Evolutionary conservation across 2,113 vertebrate genomes (phyloP).

Genomic region (Lepisosteus osseus): DNA sequence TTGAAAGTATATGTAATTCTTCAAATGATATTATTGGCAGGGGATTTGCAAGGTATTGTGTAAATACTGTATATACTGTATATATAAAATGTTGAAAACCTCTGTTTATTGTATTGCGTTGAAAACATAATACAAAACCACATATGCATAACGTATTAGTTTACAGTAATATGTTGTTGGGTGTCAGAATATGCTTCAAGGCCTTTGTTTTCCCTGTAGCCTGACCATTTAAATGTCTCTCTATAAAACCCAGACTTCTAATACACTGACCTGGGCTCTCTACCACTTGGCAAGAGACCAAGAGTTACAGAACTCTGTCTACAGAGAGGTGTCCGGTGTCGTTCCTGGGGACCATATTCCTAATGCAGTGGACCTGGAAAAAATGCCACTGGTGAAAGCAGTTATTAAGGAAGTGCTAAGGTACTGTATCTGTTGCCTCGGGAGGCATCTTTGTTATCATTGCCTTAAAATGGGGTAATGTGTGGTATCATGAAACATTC

Average conservation of each 20-base stretch:
- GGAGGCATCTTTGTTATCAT: not conserved
- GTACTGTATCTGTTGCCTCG: not conserved
- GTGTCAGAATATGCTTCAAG: too few relatives aligned
- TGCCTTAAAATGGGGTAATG: not conserved
- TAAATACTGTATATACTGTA: too few relatives aligned
- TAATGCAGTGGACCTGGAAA: not conserved
- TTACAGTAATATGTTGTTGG: too few relatives aligned
- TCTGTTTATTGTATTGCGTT: too few relatives aligned
- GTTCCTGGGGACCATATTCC: not conserved
- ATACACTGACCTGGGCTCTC: not conserved
- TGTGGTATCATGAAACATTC: too few relatives aligned
- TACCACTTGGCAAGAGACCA: conserved; percentile 2
- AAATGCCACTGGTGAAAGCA: conserved; percentile 1
- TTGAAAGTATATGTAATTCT: too few relatives aligned
- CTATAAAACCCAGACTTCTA: not conserved
- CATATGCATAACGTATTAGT: too few relatives aligned
- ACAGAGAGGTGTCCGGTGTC: not conserved
- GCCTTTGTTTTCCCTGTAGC: too few relatives aligned
- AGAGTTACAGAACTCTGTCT: not conserved
- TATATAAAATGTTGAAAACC: too few relatives aligned
- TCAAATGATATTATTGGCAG: too few relatives aligned
- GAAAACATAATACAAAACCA: too few relatives aligned
- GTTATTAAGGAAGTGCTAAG: not conserved
- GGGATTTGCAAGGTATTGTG: too few relatives aligned
- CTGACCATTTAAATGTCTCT: not conserved